Evolutionary conservation across 1,140 invertebrate species (phyloP).

Genomic region (Drosophila lacertosa): DNA sequence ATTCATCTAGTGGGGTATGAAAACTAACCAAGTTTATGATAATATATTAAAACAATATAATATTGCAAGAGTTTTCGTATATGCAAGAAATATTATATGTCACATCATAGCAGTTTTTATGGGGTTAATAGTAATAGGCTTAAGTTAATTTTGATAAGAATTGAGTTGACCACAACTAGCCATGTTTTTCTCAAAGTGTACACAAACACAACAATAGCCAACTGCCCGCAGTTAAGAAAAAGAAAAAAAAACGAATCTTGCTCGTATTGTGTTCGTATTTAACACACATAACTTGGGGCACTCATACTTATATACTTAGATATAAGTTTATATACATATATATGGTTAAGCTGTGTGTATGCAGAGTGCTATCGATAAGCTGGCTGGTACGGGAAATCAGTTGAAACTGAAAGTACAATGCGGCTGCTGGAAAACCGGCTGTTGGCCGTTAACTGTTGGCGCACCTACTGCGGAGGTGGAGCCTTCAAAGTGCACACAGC

Average conservation of each 20-base stretch:
- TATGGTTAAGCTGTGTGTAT: not conserved
- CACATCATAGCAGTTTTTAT: no score
- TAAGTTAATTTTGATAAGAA: no score
- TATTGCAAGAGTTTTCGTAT: no score
- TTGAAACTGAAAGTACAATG: constrained; percentile 69
- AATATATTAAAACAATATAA: no score
- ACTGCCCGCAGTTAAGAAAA: constrained; percentile 30
- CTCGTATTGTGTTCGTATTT: constrained; percentile 4
- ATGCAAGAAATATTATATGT: no score
- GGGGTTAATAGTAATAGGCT: no score
- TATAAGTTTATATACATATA: not conserved
- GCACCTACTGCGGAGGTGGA: constrained; percentile 74
- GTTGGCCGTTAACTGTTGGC: constrained; percentile 54
- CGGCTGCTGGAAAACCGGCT: constrained; percentile 56
- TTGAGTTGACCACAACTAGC: no score
- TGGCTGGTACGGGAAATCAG: constrained; percentile 39
- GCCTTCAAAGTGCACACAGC: constrained; percentile 59
- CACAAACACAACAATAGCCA: constrained; percentile 31
- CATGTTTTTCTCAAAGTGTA: no score
- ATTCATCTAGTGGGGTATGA: no score
- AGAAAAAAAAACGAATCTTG: not conserved
- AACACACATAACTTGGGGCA: not conserved
- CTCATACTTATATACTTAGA: constrained; percentile 16
- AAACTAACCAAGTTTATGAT: no score
- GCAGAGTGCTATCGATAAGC: constrained; percentile 56